phyloP scores from a whole-genome alignment of 2,888 invertebrate species.

The Mythimna lalbum region DNA sequence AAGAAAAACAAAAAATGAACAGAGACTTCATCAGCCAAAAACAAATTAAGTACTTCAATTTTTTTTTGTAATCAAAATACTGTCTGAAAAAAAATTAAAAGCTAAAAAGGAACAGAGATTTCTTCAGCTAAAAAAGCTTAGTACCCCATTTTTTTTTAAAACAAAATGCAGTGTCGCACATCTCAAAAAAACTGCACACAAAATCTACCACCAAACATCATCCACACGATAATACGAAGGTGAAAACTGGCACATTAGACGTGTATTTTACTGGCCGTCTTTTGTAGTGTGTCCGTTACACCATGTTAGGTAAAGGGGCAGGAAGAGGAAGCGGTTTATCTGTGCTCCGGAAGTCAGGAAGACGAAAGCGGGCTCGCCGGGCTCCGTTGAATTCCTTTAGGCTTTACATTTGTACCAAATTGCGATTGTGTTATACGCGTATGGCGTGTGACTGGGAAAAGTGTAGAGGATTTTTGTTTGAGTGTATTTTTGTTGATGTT shows the following conservation, averaged over 20 bases:
- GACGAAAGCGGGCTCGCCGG: constrained; percentile 82
- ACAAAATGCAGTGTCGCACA: not conserved
- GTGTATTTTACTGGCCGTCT: constrained; percentile 81
- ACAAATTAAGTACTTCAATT: too few relatives aligned
- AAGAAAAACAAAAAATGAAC: too few relatives aligned
- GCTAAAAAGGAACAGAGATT: too few relatives aligned
- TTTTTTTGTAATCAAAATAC: too few relatives aligned
- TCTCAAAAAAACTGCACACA: not conserved
- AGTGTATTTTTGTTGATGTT: constrained; percentile 24
- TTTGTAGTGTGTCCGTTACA: constrained; percentile 86
- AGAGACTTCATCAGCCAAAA: too few relatives aligned
- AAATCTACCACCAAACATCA: constrained; percentile 36
- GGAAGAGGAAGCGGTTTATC: constrained; percentile 90
- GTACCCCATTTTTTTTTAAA: too few relatives aligned
- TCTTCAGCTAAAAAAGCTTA: too few relatives aligned
- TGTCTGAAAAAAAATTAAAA: too few relatives aligned
- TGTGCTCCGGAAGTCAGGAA: constrained; percentile 88
- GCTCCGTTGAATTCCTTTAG: constrained; percentile 83
- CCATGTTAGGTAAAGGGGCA: constrained; percentile 88
- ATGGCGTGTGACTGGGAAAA: constrained; percentile 42
- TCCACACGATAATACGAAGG: constrained; percentile 63
- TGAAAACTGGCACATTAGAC: constrained; percentile 77
- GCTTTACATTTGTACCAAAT: constrained; percentile 81
- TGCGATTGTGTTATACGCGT: constrained; percentile 73
- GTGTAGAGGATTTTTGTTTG: constrained; percentile 31